Evolutionary conservation across 64 coral and sea anemone genomes (phyloP).

Genomic region (Dendrophyllia cribrosa): DNA sequence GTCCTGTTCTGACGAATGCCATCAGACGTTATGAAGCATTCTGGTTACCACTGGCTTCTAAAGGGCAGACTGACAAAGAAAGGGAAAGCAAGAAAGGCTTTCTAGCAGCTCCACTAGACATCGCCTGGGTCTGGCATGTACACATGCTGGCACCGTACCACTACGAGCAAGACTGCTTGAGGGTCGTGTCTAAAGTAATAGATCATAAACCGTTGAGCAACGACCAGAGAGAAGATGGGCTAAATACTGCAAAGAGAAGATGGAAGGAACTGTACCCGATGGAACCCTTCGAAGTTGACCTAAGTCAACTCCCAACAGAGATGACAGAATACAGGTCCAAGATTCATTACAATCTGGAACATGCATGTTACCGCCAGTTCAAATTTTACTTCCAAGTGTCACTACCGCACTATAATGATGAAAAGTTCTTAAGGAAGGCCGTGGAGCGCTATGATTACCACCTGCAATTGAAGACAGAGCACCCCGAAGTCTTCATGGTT

Average conservation of each 20-base stretch:
- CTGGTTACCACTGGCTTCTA: conserved; percentile 63
- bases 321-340: conserved; percentile 20
- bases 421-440: conserved; percentile 9
- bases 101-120: conserved; percentile 44
- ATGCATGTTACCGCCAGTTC: conserved; percentile 25
- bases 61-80: background rate
- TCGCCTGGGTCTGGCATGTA: conserved; percentile 65
- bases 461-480: background rate
- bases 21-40: conserved; percentile 73
- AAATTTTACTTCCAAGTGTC: conserved; percentile 61
- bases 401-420: conserved; percentile 39
- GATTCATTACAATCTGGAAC: conserved; percentile 52
- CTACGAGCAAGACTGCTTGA: conserved; percentile 47
- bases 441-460: conserved; percentile 43
- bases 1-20: conserved; percentile 57
- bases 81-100: background rate
- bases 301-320: background rate
- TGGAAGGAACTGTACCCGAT: conserved; percentile 12
- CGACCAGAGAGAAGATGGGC: background rate
- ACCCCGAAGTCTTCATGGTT: conserved; percentile 16
- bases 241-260: background rate
- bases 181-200: conserved; percentile 1
- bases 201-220: conserved; percentile 1
- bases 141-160: conserved; percentile 44
- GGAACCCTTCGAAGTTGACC: conserved; percentile 50